Base-by-base conservation (phyloP, 2,113 vertebrate genomes). In the Siniperca chuatsi region DNA sequence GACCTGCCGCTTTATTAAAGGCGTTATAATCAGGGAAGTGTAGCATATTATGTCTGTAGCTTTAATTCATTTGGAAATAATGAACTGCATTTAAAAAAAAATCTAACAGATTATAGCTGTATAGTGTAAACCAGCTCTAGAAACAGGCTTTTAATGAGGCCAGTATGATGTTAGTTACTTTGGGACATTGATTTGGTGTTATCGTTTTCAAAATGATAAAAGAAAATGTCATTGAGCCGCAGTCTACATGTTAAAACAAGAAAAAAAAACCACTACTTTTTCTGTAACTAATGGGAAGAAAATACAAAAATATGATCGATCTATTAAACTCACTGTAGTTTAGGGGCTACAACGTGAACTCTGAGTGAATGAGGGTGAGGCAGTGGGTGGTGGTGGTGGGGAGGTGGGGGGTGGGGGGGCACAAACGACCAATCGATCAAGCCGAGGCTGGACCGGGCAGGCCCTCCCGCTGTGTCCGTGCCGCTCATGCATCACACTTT, bases 401-500 rank as follows among this genome's bases (percentile, higher is more conserved):
- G n/a, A n/a, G n/a, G n/a, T n/a, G n/a, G n/a, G 6, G 58, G 10
- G 55, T 6, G 20, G 57, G 96, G 96, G 96, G 96, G 96, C 97
- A 97, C 97, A 97, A 98, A 98, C 97, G 97, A 97, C 97, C 97
- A 96, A 98, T 98, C 97, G 97, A 99, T 99, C 97, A 97, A 64
- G 4, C 52, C 48, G 44, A 42, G 62, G 55, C 65, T 2, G 84
- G 96, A 96, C 95, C 95, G 89, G 94, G 94, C 96, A 96, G 77
- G 96, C 96, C 97, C 97, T 95, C 97, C 91, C 68, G 90, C 79
- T 95, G 97, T 96, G 97, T 96, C 97, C 97, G 97, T 97, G 97
- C 97, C 96, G 96, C 97, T 97, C 97, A 99, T 99, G 98, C 98
- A 99, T 99, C 98, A 99, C 97, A 98, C 97, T 99, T 99, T 99